phyloP scores from a whole-genome alignment of 2,888 invertebrate genomes.

The Formica aserva region DNA sequence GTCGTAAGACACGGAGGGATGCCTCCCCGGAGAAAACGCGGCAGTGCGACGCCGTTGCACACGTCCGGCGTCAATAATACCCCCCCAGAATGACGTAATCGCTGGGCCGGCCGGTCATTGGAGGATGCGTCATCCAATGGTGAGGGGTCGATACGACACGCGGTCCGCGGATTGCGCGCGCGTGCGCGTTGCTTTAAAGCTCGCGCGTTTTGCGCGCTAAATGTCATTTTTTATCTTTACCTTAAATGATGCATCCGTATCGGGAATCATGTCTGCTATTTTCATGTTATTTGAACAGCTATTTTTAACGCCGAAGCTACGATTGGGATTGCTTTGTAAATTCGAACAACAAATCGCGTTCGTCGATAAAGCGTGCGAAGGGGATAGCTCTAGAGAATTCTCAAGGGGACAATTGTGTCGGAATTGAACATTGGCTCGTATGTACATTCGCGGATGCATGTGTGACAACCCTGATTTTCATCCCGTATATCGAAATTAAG shows the following conservation, averaged over 20 bases:
- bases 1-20: constrained; percentile 33
- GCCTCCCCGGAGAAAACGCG: constrained; percentile 63
- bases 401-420: constrained; percentile 23
- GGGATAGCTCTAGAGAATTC: constrained; percentile 38
- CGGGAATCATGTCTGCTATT: not conserved
- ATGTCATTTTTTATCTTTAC: not conserved
- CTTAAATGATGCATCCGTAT: not conserved
- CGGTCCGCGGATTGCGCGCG: constrained; percentile 68
- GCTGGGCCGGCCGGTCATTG: constrained; percentile 82
- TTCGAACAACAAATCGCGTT: not conserved
- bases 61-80: constrained; percentile 81
- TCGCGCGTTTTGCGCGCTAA: constrained; percentile 16
- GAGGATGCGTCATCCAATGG: constrained; percentile 84
- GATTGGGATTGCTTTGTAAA: not conserved
- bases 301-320: not conserved
- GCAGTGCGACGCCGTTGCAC: constrained; percentile 71
- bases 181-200: constrained; percentile 66
- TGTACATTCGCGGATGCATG: not conserved
- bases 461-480: not conserved
- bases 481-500: constrained; percentile 4
- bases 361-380: constrained; percentile 60
- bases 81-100: constrained; percentile 82
- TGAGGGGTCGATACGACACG: constrained; percentile 81
- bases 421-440: constrained; percentile 26
- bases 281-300: not conserved